phyloP scores from a whole-genome alignment of 2,113 vertebrate species.

The Bufo bufo region DNA sequence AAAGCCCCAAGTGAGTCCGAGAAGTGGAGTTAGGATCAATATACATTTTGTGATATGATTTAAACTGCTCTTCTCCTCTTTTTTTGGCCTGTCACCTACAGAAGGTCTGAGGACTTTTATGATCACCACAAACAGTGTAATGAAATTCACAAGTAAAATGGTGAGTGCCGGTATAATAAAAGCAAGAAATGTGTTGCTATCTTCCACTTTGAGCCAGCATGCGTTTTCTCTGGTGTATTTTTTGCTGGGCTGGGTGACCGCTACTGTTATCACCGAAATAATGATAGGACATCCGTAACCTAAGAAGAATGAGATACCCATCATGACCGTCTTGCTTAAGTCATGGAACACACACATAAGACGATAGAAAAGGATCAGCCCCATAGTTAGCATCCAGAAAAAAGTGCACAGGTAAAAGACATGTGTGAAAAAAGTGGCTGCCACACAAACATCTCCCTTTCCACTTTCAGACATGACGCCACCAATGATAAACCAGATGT shows the following conservation, averaged over 20 bases:
- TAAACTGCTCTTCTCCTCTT: conserved; percentile 67
- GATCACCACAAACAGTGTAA: conserved; percentile 75
- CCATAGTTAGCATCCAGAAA: conserved; percentile 84
- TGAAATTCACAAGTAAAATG: conserved; percentile 75
- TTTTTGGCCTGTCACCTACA: conserved; percentile 62
- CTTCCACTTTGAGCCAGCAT: conserved; percentile 81
- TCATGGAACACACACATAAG: conserved; percentile 75
- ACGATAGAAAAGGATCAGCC: conserved; percentile 77
- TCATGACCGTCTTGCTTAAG: conserved; percentile 69
- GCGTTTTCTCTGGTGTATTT: conserved; percentile 64
- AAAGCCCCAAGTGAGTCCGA: conserved; percentile 82
- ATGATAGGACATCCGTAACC: conserved; percentile 81
- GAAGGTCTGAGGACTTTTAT: conserved; percentile 74
- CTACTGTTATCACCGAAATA: conserved; percentile 76
- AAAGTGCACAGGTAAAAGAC: conserved; percentile 83
- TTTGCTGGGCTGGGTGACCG: conserved; percentile 65
- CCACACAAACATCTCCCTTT: conserved; percentile 62
- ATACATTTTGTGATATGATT: conserved; percentile 74
- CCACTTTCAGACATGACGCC: not conserved
- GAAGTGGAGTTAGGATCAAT: conserved; percentile 77
- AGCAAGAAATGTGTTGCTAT: conserved; percentile 76
- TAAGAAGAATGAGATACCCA: conserved; percentile 71
- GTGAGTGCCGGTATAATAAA: conserved; percentile 77
- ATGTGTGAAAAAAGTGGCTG: conserved; percentile 80
- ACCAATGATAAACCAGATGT: conserved; percentile 81